Percentiles rank a stretch among this genome's conserved stretches.
Conservation (phyloP, 64 coral and sea anemone genomes). For the Anthopleura sola region DNA sequence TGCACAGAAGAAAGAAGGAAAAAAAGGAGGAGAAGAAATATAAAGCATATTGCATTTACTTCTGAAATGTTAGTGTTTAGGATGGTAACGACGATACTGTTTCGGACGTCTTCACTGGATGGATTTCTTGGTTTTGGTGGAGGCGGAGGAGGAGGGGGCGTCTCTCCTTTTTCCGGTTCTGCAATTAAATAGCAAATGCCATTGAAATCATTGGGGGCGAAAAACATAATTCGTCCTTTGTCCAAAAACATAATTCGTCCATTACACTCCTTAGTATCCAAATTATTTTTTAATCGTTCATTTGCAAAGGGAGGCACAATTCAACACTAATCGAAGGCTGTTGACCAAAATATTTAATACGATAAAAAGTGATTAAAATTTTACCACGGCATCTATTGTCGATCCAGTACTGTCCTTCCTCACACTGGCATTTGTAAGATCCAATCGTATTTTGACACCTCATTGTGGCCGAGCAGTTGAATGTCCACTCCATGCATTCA, state of each 20-base stretch:
- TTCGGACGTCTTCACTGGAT: neutral
- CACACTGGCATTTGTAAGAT: slow-evolving; percentile 12
- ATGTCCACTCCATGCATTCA: slow-evolving; percentile 26
- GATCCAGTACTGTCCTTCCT: neutral
- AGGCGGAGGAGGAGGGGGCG: neutral
- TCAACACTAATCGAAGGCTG: too few relatives aligned
- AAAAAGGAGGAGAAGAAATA: too few relatives aligned
- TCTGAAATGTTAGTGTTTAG: neutral
- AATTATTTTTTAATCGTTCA: neutral
- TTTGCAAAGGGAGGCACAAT: neutral
- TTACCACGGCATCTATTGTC: slow-evolving; percentile 23
- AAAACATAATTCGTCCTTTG: too few relatives aligned
- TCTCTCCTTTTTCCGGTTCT: neutral
- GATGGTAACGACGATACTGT: slow-evolving; percentile 1
- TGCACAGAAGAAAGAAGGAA: neutral
- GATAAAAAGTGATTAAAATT: neutral
- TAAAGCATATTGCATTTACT: neutral
- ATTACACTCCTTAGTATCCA: too few relatives aligned
- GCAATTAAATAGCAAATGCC: too few relatives aligned
- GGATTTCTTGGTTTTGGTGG: neutral
- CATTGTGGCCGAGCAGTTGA: neutral
- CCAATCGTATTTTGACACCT: slow-evolving; percentile 10
- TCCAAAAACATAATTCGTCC: too few relatives aligned
- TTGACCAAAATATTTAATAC: too few relatives aligned
- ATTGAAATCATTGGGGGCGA: too few relatives aligned